A percentile compares a stretch with the other conserved stretches of the same genome.
Evolutionary conservation across 2,797 vertebrate genomes (phyloP).

Genomic region (Neoniphon sammara): DNA sequence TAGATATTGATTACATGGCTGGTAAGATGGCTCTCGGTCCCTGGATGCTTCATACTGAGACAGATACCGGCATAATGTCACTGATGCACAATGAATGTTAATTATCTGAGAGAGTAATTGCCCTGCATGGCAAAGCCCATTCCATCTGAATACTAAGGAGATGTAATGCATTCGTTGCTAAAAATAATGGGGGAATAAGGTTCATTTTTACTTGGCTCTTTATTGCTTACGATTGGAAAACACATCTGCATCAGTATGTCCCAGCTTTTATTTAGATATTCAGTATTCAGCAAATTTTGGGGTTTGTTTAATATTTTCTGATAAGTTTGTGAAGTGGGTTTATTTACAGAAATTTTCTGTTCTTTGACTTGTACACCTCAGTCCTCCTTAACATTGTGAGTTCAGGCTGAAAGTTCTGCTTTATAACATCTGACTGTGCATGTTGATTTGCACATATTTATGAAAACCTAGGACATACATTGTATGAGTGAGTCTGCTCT

Average conservation of each 20-base stretch:
- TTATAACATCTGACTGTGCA: too few species aligned
- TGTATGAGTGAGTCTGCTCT: neutral
- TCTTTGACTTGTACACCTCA: too few species aligned
- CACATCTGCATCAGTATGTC: neutral
- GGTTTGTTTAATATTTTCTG: too few species aligned
- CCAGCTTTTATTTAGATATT: constrained; percentile 22
- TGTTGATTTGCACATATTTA: neutral
- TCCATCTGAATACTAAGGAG: constrained; percentile 70
- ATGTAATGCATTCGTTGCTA: neutral
- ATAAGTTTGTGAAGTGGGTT: too few species aligned
- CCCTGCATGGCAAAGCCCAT: constrained; percentile 50
- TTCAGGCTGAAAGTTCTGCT: neutral
- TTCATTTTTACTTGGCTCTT: constrained; percentile 36
- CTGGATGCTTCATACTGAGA: constrained; percentile 69
- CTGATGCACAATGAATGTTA: constrained; percentile 74
- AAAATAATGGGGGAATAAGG: constrained; percentile 5
- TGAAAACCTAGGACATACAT: neutral
- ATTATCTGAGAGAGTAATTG: constrained; percentile 72
- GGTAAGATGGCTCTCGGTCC: constrained; percentile 59
- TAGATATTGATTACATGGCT: constrained; percentile 80
- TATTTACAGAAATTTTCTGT: too few species aligned
- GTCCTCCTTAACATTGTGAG: neutral
- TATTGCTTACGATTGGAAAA: constrained; percentile 12
- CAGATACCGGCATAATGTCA: constrained; percentile 75
- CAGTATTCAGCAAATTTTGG: neutral